phyloP scores from a whole-genome alignment of 2,797 vertebrate genomes.

The Craterocephalus amniculus region DNA sequence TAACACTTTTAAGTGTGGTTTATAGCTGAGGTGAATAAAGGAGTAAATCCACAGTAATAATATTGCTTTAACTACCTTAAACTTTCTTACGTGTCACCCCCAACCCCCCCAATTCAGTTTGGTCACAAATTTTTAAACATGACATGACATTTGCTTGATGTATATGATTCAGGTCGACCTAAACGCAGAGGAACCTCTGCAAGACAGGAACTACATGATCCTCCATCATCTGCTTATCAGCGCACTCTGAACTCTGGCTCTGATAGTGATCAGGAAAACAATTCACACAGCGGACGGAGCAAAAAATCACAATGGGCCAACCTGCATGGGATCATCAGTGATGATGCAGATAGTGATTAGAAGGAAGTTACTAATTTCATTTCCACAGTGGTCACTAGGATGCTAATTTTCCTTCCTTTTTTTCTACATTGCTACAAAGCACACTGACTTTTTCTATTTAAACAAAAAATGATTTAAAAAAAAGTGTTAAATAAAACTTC shows the following conservation, averaged over 20 bases:
- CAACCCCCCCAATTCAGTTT: too few species aligned
- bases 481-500: too few species aligned
- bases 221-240: slow-evolving; percentile 63
- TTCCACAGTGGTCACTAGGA: neutral
- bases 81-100: too few species aligned
- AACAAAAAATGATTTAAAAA: too few species aligned
- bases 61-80: too few species aligned
- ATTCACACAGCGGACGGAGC: slow-evolving; percentile 31
- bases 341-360: slow-evolving; percentile 86
- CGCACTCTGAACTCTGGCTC: slow-evolving; percentile 74
- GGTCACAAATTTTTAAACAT: too few species aligned
- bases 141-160: neutral
- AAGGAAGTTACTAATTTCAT: neutral
- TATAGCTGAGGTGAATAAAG: neutral
- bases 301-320: slow-evolving; percentile 83
- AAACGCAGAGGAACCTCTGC: slow-evolving; percentile 69
- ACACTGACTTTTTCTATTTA: too few species aligned
- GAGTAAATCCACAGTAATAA: neutral
- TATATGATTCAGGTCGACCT: slow-evolving; percentile 81
- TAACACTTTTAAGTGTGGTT: neutral
- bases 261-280: slow-evolving; percentile 65
- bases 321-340: slow-evolving; percentile 89
- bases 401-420: neutral
- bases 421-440: neutral
- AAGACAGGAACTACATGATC: slow-evolving; percentile 28